Percentiles rank a stretch among this genome's conserved stretches.
Evolutionary conservation across 2,113 vertebrate species (phyloP).

Genomic region (Brachirus orientalis): DNA sequence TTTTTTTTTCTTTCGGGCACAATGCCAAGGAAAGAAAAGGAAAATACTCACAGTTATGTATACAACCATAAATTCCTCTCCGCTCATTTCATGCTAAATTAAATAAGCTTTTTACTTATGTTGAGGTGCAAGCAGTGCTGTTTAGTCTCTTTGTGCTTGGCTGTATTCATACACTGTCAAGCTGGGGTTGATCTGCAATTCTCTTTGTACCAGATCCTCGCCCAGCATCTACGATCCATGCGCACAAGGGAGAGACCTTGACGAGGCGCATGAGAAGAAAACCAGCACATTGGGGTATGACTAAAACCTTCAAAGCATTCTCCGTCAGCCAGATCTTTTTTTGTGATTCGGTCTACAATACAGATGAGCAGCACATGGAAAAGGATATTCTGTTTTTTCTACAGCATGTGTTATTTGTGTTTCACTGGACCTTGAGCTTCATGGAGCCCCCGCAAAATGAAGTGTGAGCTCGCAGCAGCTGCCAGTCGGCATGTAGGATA

Average conservation of each 20-base stretch:
- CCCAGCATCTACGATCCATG: conserved; percentile 62
- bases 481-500: conserved; percentile 46
- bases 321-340: conserved; percentile 54
- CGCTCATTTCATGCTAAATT: conserved; percentile 25
- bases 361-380: conserved; percentile 46
- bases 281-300: conserved; percentile 72
- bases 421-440: conserved; percentile 57
- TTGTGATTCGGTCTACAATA: conserved; percentile 51
- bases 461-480: conserved; percentile 64
- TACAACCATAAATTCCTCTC: conserved; percentile 15
- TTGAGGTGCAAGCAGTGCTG: conserved; percentile 47
- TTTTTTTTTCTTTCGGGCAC: conserved; percentile 4
- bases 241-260: conserved; percentile 67
- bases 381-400: conserved; percentile 54
- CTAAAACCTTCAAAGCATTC: conserved; percentile 78
- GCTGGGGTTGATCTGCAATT: conserved; percentile 75
- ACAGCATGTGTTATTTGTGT: conserved; percentile 64
- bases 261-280: conserved; percentile 68
- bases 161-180: conserved; percentile 71
- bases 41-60: conserved; percentile 1
- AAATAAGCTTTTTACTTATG: conserved; percentile 44
- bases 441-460: conserved; percentile 57
- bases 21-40: not conserved
- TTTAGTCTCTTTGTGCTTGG: conserved; percentile 65
- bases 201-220: conserved; percentile 77